These are phyloP conservation scores for Silurus meridionalis DNA, from an alignment of 2,113 vertebrate species.

Conservation along the genomic window DNA sequence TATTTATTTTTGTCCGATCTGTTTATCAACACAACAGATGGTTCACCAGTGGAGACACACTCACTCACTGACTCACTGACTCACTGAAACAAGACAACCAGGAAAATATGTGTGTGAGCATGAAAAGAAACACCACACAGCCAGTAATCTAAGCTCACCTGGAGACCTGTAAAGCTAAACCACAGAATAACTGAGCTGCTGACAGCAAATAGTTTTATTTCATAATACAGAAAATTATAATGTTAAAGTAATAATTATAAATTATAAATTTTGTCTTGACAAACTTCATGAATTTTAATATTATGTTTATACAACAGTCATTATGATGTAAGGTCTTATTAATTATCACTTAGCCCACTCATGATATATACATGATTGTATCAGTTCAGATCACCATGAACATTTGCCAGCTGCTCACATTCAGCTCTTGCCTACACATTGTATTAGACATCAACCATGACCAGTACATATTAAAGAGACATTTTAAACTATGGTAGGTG, in stretches of 20 bases:
- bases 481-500: too few species aligned
- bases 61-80: too few species aligned
- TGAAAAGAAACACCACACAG: not conserved
- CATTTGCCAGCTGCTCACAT: not conserved
- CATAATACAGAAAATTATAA: not conserved
- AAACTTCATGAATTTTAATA: not conserved
- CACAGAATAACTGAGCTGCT: not conserved
- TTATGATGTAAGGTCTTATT: not conserved
- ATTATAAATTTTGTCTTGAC: not conserved
- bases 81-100: not conserved
- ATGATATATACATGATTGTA: not conserved
- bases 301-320: not conserved
- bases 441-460: not conserved
- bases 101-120: not conserved
- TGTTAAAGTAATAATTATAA: not conserved
- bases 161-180: not conserved
- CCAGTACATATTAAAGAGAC: not conserved
- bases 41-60: too few species aligned
- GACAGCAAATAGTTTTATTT: not conserved
- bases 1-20: too few species aligned
- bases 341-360: not conserved
- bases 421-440: not conserved
- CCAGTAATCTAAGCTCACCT: not conserved
- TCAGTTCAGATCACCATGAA: slow-evolving; percentile 10
- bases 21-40: too few species aligned